A percentile compares a stretch with the other conserved stretches of the same genome.
Evolutionary conservation across 2,113 vertebrate genomes (phyloP).

Genomic region (Leptodactylus fuscus): DNA sequence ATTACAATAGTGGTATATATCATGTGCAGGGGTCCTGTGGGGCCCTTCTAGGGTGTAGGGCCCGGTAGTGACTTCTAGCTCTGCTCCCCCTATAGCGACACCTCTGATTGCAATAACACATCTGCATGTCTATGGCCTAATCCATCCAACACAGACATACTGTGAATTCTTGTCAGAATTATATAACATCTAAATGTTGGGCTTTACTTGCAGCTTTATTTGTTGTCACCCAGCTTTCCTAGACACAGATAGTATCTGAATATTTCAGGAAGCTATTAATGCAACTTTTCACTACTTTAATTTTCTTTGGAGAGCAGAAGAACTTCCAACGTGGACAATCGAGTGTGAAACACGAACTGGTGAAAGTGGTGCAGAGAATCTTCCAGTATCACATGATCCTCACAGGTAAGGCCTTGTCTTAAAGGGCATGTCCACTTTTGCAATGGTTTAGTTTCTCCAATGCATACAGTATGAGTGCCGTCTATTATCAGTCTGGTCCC

Average conservation of each 20-base stretch:
- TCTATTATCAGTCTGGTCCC: too few species aligned
- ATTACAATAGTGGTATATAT: too few species aligned
- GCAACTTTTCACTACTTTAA: constrained; percentile 52
- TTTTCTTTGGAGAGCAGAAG: constrained; percentile 72
- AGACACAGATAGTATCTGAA: background rate
- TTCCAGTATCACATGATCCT: constrained; percentile 93
- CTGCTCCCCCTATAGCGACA: too few species aligned
- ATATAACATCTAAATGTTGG: too few species aligned
- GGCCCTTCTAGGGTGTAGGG: too few species aligned
- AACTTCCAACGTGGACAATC: constrained; percentile 72
- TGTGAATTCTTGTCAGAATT: too few species aligned
- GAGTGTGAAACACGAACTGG: constrained; percentile 84
- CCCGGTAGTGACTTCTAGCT: too few species aligned
- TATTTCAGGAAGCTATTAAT: background rate
- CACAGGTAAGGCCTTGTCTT: constrained; percentile 81
- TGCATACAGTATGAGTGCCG: background rate
- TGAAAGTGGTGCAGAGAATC: constrained; percentile 87
- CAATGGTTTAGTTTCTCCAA: background rate
- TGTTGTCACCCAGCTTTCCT: background rate
- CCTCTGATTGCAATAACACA: too few species aligned
- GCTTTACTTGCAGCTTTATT: background rate
- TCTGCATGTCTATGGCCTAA: too few species aligned
- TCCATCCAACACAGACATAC: too few species aligned
- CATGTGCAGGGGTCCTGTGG: too few species aligned
- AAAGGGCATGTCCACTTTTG: background rate